Evolutionary conservation across 2,113 vertebrate genomes (phyloP).

Genomic region (Lynx canadensis): DNA sequence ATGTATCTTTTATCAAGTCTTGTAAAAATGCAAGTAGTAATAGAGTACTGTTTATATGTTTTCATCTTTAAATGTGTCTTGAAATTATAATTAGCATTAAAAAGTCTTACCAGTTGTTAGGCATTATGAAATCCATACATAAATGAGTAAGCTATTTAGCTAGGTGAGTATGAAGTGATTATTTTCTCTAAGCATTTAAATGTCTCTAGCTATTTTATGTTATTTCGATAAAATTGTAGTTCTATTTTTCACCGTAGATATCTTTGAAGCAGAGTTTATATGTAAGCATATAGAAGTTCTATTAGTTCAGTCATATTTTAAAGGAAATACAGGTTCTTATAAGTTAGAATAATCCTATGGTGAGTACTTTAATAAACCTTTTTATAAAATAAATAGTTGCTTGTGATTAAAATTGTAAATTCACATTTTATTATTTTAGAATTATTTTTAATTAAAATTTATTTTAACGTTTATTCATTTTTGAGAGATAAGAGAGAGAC

Average conservation of each 20-base stretch:
- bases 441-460: too few species aligned
- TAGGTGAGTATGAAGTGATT: conserved; percentile 56
- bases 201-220: conserved; percentile 54
- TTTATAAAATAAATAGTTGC: neutral
- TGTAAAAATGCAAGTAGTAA: conserved; percentile 69
- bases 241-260: neutral
- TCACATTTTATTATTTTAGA: neutral
- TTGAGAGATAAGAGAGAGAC: too few species aligned
- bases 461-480: too few species aligned
- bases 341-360: neutral
- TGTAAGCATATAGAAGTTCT: neutral
- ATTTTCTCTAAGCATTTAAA: conserved; percentile 61
- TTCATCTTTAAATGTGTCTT: conserved; percentile 71
- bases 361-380: neutral
- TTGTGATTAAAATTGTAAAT: neutral
- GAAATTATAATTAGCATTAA: conserved; percentile 70
- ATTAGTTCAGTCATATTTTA: neutral
- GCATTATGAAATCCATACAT: conserved; percentile 42
- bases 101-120: conserved; percentile 52
- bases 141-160: conserved; percentile 59
- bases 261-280: conserved; percentile 1
- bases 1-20: conserved; percentile 61
- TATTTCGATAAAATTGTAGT: conserved; percentile 22
- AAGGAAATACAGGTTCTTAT: neutral
- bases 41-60: conserved; percentile 57